Evolutionary conservation across 1,140 invertebrate genomes (phyloP), one percentile per base, ranked within the genome.

Genomic region (Neodiprion virginianus): DNA sequence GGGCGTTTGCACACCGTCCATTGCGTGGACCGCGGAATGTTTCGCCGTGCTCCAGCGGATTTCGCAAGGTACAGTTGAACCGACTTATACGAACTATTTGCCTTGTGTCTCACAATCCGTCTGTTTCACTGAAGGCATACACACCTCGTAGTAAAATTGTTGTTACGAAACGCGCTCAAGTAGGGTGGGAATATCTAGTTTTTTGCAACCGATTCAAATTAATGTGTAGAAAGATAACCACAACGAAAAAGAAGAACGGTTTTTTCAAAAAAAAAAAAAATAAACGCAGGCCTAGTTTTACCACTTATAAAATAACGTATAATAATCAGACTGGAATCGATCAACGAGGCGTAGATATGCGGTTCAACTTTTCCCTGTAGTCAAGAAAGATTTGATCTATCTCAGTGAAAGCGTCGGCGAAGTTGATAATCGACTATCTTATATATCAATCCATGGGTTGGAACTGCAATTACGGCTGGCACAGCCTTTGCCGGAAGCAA

Each of bases 401-500:
- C 28, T 40, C 5, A 40, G 28, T 40, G 28, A 40, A 40, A 40
- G 28, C 28, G 28, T 40, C 28, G 28, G 28, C 28, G 28, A 40
- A 40, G 28, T 40, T 40, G 28, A 40, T 40, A 40, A 40, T 40
- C 28, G 28, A 40, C 2, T 40, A 40, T 40, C 28, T 40, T 40
- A 40, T 23, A 69, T 21, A 21, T 23, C 11, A 69, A 23, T 28
- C 21, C 23, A 69, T 69, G 7, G 67, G 40, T 69, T 23, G 67
- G 67, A 8, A 17, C 67, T 65, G 61, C 61, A 65, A 17, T 65
- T 65, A 65, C 61, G 12, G 12, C 17, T 14, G 12, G 17, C 17
- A 73, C 80, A 79, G 78, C 80, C 78, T 67, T 61, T 28, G 75
- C 73, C 87, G 87, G 87, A 88, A 87, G 83, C 81, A 79, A 79